Conservation (phyloP, 2,888 invertebrate species). For the Laspeyria flexula region DNA sequence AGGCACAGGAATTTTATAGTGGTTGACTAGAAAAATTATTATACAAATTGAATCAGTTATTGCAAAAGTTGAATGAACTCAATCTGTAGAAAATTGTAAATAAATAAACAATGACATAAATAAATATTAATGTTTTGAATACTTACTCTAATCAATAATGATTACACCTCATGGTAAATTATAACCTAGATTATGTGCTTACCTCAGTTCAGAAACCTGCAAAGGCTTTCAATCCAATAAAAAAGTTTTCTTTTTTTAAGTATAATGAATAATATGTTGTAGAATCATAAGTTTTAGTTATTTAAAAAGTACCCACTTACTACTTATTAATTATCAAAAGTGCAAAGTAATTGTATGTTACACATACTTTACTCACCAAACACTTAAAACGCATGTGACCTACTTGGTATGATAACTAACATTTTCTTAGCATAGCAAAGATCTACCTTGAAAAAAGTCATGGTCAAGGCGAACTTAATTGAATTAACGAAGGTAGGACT, state of each 20-base stretch:
- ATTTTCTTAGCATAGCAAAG: conserved; percentile 12
- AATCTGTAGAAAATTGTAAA: not conserved
- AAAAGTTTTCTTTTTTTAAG: not conserved
- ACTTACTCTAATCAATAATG: no score
- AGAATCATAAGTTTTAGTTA: not conserved
- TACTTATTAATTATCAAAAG: not conserved
- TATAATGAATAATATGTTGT: not conserved
- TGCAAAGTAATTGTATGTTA: not conserved
- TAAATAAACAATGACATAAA: not conserved
- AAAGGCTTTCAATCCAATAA: not conserved
- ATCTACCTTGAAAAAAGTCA: conserved; percentile 29
- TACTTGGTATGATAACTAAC: conserved; percentile 24
- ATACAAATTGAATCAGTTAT: not conserved
- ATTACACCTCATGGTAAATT: not conserved
- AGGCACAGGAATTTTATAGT: no score
- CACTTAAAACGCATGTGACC: conserved; percentile 25
- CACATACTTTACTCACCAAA: not conserved
- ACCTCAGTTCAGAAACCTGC: no score
- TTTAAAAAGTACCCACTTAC: not conserved
- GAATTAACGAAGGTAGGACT: conserved; percentile 30
- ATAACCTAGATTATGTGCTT: not conserved
- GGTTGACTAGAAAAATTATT: no score
- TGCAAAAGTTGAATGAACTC: not conserved
- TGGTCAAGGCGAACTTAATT: conserved; percentile 49
- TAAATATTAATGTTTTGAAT: no score